Base-by-base conservation (phyloP, 2,113 vertebrate species). In the Aptenodytes patagonicus region DNA sequence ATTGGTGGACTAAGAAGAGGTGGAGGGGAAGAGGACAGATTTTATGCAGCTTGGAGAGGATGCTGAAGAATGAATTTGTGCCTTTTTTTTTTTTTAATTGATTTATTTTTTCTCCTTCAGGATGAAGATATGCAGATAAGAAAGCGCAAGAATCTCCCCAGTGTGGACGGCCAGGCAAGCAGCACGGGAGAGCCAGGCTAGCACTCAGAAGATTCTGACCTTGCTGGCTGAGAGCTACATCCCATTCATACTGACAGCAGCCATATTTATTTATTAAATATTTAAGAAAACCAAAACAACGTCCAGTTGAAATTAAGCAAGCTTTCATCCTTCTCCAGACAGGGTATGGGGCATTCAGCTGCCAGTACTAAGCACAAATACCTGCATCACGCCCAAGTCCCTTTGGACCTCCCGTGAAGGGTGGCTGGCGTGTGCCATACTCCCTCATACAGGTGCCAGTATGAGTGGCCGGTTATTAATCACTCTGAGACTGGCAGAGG, bases 91-190 rank as follows among this genome's bases (percentile, higher is more conserved):
- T 32, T 36, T 9, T 28, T 16, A 42, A 9, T 10, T 25, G 28
- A 8, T 52, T 25, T 38, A 8, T 62, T 19, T 80, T 13, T n/a
- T 16, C 19, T 60, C 77, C 61, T 79, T 51, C 91, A 98, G 97
- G 97, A 97, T 55, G 96, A 90, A 36, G 97, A 96, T 3, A 15
- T 92, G 66, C 97, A 93, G 66, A n/a, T 96, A 8, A 93, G 97
- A 31, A 75, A 49, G 78, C 97, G 92, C 57, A 73, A 38, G 88
- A 93, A 49, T 0, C 4, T 87, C 13, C 51, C 72, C 64, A 34
- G 6, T 0, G 42, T 8, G 28, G 96, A 95, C 1, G 9, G 68
- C 71, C 89, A 83, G 65, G 83, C 88, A 0, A 64, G 80, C 92
- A 95, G 93, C 85, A 44, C 71, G 0, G 94, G 90, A 17, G 90